Conservation (phyloP, 2,797 vertebrate species). For the Syndactyla subalaris region DNA sequence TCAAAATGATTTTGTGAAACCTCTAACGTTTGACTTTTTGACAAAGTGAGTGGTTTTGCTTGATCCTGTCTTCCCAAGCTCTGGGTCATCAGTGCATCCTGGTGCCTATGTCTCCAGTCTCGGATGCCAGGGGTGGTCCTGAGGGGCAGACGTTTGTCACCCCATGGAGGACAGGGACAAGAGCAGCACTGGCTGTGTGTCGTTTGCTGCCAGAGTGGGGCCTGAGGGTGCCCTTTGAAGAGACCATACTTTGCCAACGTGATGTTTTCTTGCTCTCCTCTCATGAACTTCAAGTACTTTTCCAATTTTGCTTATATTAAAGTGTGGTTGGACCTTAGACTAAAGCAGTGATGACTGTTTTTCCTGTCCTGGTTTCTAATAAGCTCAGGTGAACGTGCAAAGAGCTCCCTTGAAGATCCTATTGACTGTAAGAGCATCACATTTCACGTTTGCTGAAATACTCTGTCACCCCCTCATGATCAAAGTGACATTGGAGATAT, state of each 20-base stretch:
- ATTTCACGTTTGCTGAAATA: slow-evolving; percentile 46
- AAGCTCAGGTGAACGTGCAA: neutral
- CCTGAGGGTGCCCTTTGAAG: neutral
- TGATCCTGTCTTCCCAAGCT: neutral
- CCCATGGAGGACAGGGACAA: rapidly evolving
- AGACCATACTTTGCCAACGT: neutral
- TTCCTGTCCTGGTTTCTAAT: neutral
- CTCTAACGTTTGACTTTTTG: neutral
- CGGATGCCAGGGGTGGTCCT: neutral
- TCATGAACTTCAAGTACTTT: neutral
- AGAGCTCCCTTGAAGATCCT: neutral
- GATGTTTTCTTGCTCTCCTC: neutral
- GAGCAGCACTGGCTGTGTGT: neutral
- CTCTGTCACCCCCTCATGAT: neutral
- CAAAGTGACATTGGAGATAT: slow-evolving; percentile 8
- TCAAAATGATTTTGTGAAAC: neutral
- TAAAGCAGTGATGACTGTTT: neutral
- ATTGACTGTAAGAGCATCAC: neutral
- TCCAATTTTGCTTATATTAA: neutral
- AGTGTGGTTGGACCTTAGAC: neutral
- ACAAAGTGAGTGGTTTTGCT: neutral
- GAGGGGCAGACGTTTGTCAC: neutral
- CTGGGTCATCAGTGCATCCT: neutral
- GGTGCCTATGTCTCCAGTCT: neutral
- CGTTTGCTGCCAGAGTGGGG: neutral